Evolutionary conservation across 2,113 vertebrate species (phyloP).

Genomic region (Malurus cyaneus): DNA sequence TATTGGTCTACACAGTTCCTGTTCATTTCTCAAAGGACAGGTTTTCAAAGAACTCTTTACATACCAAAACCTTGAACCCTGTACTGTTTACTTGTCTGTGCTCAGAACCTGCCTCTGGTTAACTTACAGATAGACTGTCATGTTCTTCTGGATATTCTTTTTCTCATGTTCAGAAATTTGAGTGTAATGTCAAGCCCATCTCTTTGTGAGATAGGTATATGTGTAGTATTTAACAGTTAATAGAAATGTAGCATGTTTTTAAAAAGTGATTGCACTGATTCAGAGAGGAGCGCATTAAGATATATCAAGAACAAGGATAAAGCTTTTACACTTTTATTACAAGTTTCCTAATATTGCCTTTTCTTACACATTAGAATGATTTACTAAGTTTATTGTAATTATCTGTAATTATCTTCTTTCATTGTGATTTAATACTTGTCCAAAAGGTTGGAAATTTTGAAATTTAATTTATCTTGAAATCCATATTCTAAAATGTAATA

Average conservation of each 20-base stretch:
- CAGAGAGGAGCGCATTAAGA: not conserved
- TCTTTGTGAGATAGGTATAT: not conserved
- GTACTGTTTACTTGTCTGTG: not conserved
- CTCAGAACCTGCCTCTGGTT: not conserved
- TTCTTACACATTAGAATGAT: not conserved
- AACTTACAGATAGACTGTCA: not conserved
- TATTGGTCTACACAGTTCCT: not conserved
- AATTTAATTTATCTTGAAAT: not conserved
- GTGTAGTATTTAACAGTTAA: not conserved
- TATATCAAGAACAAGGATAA: not conserved
- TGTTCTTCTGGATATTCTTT: not conserved
- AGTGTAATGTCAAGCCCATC: not conserved
- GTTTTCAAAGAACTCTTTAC: not conserved
- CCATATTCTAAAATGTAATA: not conserved
- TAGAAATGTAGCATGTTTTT: not conserved
- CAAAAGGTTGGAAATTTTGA: not conserved
- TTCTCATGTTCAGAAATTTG: not conserved
- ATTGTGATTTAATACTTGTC: not conserved
- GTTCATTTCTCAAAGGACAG: not conserved
- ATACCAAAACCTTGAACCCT: not conserved
- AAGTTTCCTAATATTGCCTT: conserved; percentile 17
- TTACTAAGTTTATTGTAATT: not conserved
- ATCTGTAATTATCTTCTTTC: not conserved
- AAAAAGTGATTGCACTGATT: not conserved
- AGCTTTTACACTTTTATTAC: not conserved